Percentiles rank a stretch among this genome's conserved stretches.
These are phyloP conservation scores for Drosophila buzzatii DNA, from an alignment of 2,888 invertebrate species.

Conservation along the genomic window DNA sequence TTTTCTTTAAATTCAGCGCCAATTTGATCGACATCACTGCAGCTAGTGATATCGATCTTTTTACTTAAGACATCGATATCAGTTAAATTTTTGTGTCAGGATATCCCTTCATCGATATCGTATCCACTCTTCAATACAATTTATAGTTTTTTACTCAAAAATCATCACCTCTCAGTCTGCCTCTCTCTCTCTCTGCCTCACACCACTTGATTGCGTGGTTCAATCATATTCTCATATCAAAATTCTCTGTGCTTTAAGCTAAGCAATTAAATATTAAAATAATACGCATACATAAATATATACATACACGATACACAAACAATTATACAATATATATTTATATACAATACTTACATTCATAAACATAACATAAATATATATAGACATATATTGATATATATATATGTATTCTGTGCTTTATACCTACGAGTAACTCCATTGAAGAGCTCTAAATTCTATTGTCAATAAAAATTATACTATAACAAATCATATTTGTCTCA, in stretches of 20 bases:
- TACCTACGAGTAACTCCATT: conserved; percentile 62
- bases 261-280: conserved; percentile 68
- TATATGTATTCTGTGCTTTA: conserved; percentile 71
- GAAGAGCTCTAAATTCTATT: conserved; percentile 71
- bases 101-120: not conserved
- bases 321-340: conserved; percentile 52
- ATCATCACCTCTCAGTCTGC: not conserved
- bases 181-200: not conserved
- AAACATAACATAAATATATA: conserved; percentile 47
- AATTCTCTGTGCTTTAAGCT: conserved; percentile 79
- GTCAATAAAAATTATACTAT: conserved; percentile 69
- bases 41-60: not conserved
- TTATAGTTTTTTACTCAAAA: too few species aligned
- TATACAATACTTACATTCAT: conserved; percentile 58
- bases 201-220: conserved; percentile 39
- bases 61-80: not conserved
- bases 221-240: conserved; percentile 77
- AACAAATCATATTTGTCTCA: not conserved
- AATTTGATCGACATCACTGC: not conserved
- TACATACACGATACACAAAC: conserved; percentile 44
- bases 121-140: not conserved
- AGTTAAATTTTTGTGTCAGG: not conserved
- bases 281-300: conserved; percentile 41
- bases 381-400: conserved; percentile 49
- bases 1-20: conserved; percentile 10